Evolutionary conservation across 2,797 vertebrate species (phyloP).

Genomic region (Acanthurus leucopareius): DNA sequence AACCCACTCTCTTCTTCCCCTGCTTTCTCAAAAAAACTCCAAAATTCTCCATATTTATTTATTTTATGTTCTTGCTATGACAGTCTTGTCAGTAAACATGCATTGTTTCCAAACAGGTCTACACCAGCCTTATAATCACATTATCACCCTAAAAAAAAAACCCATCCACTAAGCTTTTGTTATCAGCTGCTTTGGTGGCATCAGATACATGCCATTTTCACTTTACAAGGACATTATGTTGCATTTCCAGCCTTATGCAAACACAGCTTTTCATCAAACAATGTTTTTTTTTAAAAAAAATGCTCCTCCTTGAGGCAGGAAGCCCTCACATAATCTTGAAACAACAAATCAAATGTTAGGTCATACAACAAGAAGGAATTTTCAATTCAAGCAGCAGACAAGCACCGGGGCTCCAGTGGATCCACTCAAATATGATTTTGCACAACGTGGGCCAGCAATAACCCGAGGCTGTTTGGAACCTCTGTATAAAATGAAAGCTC

Average conservation of each 20-base stretch:
- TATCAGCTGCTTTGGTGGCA: conserved; percentile 60
- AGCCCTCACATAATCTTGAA: conserved; percentile 51
- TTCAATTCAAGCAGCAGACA: conserved; percentile 60
- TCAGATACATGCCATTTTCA: conserved; percentile 56
- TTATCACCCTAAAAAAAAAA: conserved; percentile 69
- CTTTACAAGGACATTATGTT: conserved; percentile 60
- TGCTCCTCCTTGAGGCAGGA: conserved; percentile 47
- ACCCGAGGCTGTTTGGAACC: conserved; percentile 68
- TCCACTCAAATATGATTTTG: conserved; percentile 77
- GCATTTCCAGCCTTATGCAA: conserved; percentile 61
- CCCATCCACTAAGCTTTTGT: conserved; percentile 54
- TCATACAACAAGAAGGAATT: conserved; percentile 52
- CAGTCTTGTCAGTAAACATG: conserved; percentile 60
- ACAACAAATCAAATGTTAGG: conserved; percentile 69
- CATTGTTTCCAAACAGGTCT: conserved; percentile 54
- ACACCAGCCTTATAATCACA: conserved; percentile 62
- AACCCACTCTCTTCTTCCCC: conserved; percentile 54
- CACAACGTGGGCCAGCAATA: conserved; percentile 65
- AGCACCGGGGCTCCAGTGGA: conserved; percentile 41
- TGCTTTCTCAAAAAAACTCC: conserved; percentile 50
- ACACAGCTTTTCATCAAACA: conserved; percentile 61
- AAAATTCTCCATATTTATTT: conserved; percentile 36
- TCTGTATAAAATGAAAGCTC: conserved; percentile 68
- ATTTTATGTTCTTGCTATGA: conserved; percentile 38
- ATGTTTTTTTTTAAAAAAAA: conserved; percentile 38